Conservation (phyloP, 2,797 vertebrate species). For the Tenualosa thibaudeaui region DNA sequence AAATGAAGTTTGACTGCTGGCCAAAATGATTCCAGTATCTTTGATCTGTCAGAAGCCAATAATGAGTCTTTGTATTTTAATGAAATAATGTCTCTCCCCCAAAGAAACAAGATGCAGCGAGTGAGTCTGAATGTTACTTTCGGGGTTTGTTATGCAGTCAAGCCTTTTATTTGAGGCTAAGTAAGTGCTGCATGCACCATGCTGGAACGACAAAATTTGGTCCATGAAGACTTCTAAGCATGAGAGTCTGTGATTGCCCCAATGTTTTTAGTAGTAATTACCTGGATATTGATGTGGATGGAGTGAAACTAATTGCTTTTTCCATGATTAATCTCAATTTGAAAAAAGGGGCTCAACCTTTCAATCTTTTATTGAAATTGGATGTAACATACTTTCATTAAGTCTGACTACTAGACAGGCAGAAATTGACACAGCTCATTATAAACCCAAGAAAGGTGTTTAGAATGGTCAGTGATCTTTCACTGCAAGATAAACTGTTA, state of each 20-base stretch:
- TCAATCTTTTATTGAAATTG: slow-evolving; percentile 46
- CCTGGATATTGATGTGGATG: slow-evolving; percentile 26
- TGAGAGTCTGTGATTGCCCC: slow-evolving; percentile 17
- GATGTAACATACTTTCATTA: slow-evolving; percentile 46
- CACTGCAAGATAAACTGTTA: background rate
- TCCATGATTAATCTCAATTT: slow-evolving; percentile 39
- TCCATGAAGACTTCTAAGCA: slow-evolving; percentile 12
- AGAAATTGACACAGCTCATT: slow-evolving; percentile 32
- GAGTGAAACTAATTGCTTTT: slow-evolving; percentile 42
- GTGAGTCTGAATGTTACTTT: background rate
- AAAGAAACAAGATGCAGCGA: background rate
- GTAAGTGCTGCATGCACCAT: background rate
- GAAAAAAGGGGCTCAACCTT: slow-evolving; percentile 33
- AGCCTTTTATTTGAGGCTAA: background rate
- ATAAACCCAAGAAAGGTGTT: slow-evolving; percentile 40
- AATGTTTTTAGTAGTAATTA: slow-evolving; percentile 37
- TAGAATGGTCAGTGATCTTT: slow-evolving; percentile 39
- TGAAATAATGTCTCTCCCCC: background rate
- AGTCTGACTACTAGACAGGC: slow-evolving; percentile 30
- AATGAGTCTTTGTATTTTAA: background rate
- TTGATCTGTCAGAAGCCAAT: background rate
- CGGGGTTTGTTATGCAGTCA: background rate
- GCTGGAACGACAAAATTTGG: background rate
- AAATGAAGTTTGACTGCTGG: background rate
- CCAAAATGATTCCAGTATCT: background rate